Percentiles rank a stretch among this genome's conserved stretches.
Conservation (phyloP, 2,797 vertebrate genomes). For the Acanthornis magna region DNA sequence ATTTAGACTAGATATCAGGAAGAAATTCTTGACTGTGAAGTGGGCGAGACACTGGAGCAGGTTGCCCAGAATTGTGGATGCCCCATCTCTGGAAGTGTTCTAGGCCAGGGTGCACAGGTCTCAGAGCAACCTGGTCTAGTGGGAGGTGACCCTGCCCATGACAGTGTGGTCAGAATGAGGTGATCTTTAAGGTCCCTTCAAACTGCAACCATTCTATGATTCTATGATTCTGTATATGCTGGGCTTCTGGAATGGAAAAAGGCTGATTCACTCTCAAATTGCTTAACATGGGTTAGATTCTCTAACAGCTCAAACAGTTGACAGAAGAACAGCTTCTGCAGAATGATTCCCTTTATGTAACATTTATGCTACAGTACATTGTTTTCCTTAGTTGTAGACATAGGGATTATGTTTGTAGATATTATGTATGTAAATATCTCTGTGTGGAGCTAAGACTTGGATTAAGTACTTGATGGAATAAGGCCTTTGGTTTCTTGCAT, state of each 20-base stretch:
- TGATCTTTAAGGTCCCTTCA: neutral
- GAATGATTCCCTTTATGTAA: neutral
- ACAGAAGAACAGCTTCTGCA: neutral
- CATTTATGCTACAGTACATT: neutral
- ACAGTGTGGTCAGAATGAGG: fast-evolving
- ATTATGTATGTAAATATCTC: neutral
- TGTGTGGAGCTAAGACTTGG: neutral
- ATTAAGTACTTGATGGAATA: neutral
- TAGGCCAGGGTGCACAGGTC: neutral
- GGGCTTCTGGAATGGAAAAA: neutral
- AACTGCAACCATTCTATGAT: neutral
- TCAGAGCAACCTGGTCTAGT: neutral
- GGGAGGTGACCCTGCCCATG: neutral
- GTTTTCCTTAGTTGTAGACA: neutral
- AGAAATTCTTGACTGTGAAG: neutral
- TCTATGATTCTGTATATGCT: neutral
- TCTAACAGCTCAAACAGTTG: neutral
- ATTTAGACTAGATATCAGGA: neutral
- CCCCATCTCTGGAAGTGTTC: neutral
- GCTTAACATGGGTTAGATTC: neutral
- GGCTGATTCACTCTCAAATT: neutral
- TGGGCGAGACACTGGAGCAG: neutral
- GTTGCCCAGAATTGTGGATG: neutral
- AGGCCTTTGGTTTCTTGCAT: neutral
- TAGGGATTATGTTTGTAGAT: neutral